Evolutionary conservation across 1,140 invertebrate species (phyloP), one percentile per base, ranked within the genome.

Genomic region (Leucophenga varia): DNA sequence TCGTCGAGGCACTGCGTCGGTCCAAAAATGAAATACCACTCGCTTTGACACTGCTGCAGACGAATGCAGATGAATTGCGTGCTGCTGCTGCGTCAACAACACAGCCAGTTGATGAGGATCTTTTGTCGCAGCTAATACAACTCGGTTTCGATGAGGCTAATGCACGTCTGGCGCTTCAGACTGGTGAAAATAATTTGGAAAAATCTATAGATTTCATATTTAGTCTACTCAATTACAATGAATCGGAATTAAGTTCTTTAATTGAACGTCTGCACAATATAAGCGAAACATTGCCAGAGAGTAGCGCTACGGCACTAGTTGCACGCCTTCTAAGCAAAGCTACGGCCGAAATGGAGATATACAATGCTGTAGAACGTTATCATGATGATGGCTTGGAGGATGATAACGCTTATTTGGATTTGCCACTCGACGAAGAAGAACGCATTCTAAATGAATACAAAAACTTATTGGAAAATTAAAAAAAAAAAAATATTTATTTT

Each of bases 11-110:
- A 6, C 67, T 89, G 16, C 77, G 80, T 56, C 78, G 81, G 52
- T 71, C 79, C 7, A 86, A 88, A 64, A 88, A 88, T 75, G 76
- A 84, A 60, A 76, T 86, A 3, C 79, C 79, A 2, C 72, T 78
- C 31, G 84, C 86, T 12, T 73, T 88, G 30, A 78, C 83, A 45
- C 47, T 74, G 2, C 39, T 75, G 10, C 72, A 65, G 32, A 47
- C 28, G 0, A 40, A 56, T 42, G 39, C 47, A 0, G 55, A 63
- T 5, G 70, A 68, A 3, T 34, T 73, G 17, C 30, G 51, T 8
- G 44, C 25, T 2, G 47, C 49, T 45, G 12, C 71, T 21, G 55
- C 61, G 6, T 5, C 68, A 56, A 19, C 34, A 2, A 31, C 30
- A 8, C 3, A 38, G 0, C 54, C 43, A 2, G 3, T 17, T 17